Percentiles rank a stretch among this genome's conserved stretches.
phyloP scores from a whole-genome alignment of 2,113 vertebrate species.

The Castor canadensis region DNA sequence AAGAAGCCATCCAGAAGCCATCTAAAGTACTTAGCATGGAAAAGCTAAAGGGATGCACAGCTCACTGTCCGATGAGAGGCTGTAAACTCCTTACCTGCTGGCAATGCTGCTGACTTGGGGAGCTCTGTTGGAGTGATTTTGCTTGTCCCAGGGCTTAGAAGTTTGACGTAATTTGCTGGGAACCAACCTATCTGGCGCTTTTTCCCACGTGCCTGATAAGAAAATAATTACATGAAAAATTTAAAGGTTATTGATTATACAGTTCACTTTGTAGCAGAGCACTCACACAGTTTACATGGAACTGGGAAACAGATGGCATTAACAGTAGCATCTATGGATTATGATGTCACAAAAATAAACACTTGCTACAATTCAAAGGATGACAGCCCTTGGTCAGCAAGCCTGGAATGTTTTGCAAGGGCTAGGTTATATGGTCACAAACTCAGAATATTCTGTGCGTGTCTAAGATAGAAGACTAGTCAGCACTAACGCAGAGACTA shows the following conservation, averaged over 20 bases:
- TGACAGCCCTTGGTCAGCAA: fast-evolving
- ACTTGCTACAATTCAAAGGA: not conserved
- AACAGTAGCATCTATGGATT: not conserved
- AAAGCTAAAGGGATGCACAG: not conserved
- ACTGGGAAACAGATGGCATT: no score
- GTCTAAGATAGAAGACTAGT: not conserved
- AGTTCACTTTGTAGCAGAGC: not conserved
- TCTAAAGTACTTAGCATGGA: not conserved
- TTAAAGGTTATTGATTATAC: not conserved
- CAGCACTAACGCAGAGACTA: not conserved
- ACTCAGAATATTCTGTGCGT: not conserved
- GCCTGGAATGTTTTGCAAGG: not conserved
- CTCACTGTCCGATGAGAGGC: fast-evolving
- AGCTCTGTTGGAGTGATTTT: slow-evolving; percentile 97
- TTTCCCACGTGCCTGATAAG: slow-evolving; percentile 93
- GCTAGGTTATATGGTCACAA: fast-evolving
- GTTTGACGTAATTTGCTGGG: slow-evolving; percentile 98
- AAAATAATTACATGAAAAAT: slow-evolving; percentile 34
- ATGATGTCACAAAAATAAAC: not conserved
- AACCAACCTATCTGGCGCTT: slow-evolving; percentile 99
- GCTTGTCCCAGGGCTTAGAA: slow-evolving; percentile 96
- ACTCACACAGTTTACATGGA: fast-evolving
- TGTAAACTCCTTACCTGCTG: slow-evolving; percentile 83
- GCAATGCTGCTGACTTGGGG: slow-evolving; percentile 87
- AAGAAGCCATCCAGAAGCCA: not conserved